These are phyloP conservation scores for Larimichthys crocea DNA, from an alignment of 2,113 vertebrate species.

Conservation along the genomic window DNA sequence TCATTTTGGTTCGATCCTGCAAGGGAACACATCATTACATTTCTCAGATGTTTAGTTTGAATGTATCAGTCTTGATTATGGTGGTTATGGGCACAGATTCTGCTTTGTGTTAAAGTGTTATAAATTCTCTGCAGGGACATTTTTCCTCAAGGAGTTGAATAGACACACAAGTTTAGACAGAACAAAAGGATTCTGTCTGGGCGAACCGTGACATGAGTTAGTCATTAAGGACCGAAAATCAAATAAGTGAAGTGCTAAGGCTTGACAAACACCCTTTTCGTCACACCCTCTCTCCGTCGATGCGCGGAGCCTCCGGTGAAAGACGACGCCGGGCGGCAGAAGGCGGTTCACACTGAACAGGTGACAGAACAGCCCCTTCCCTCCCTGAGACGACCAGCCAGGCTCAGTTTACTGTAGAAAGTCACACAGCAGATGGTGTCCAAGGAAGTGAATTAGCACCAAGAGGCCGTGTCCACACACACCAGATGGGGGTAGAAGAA, in stretches of 20 bases:
- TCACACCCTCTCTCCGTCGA: constrained; percentile 27
- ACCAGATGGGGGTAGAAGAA: constrained; percentile 74
- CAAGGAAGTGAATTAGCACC: constrained; percentile 80
- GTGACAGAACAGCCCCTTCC: constrained; percentile 66
- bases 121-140: not conserved
- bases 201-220: constrained; percentile 27
- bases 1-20: no score
- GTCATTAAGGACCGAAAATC: constrained; percentile 58
- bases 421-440: constrained; percentile 81
- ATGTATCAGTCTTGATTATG: not conserved
- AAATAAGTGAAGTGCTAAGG: constrained; percentile 60
- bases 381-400: constrained; percentile 51
- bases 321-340: constrained; percentile 69
- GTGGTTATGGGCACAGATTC: not conserved
- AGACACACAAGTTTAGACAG: constrained; percentile 1
- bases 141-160: not conserved
- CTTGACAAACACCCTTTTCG: constrained; percentile 54
- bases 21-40: no score
- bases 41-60: not conserved
- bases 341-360: constrained; percentile 73
- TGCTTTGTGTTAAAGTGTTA: not conserved
- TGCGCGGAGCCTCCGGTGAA: constrained; percentile 52
- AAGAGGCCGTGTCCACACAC: constrained; percentile 61
- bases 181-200: constrained; percentile 21
- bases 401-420: constrained; percentile 80